phyloP scores from a whole-genome alignment of 2,797 vertebrate genomes.

The Lepilemur ruficaudatus region DNA sequence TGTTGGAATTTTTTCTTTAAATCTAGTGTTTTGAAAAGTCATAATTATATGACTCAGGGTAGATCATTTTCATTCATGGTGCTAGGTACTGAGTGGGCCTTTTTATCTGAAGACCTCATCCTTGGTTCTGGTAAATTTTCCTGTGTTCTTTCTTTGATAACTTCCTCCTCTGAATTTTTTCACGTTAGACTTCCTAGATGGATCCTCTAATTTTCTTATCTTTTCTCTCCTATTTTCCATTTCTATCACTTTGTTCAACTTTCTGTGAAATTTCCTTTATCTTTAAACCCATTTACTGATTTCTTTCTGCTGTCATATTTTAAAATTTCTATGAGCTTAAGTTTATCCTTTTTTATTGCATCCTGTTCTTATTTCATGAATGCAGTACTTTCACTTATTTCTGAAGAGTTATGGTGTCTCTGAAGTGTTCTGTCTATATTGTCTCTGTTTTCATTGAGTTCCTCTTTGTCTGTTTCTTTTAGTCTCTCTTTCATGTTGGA shows the following conservation, averaged over 20 bases:
- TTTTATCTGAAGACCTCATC: neutral
- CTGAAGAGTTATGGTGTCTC: neutral
- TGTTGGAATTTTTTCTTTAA: neutral
- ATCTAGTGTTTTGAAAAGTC: neutral
- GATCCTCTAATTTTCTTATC: neutral
- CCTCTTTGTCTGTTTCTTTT: neutral
- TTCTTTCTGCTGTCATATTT: neutral
- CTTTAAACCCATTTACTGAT: neutral
- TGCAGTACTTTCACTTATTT: neutral
- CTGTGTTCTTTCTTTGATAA: neutral
- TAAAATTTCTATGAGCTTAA: neutral
- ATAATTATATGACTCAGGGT: neutral
- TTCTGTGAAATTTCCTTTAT: slow-evolving; percentile 19
- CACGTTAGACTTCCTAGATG: neutral
- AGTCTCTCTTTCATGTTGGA: neutral
- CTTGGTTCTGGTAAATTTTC: neutral
- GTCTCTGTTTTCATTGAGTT: neutral
- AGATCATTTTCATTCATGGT: neutral
- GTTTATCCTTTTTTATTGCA: neutral
- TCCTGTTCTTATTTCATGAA: neutral
- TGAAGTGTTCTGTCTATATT: neutral
- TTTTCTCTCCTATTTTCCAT: neutral
- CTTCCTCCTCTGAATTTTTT: neutral
- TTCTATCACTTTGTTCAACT: neutral
- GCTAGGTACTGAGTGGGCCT: neutral